Base-by-base conservation (phyloP, 2,888 invertebrate species). In the Pinctada fucata region DNA sequence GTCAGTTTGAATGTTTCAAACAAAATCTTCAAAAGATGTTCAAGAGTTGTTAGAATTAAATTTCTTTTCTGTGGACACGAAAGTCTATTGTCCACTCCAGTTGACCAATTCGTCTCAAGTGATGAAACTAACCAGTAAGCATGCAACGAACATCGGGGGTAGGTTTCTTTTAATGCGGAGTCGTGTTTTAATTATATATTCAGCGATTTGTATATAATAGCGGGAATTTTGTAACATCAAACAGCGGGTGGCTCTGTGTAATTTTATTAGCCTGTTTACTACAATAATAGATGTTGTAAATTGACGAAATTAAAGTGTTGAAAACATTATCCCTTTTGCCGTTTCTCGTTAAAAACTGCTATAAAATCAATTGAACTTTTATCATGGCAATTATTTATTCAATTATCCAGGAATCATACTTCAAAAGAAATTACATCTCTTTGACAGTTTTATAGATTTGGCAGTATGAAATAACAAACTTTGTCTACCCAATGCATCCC, bases 261-360 rank as follows among this genome's bases (percentile, higher is more conserved):
- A 58, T 58, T 58, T 13, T 13, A 58, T 58, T 13, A 58, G 8
- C 58, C 13, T 58, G 58, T 58, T 58, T 10, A 13, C 8, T 6
- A 10, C 6, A 6, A 58, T 58, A 58, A 58, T 58, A 13, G 58
- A 10, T 13, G 13, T 58, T 6, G 58, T 58, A 58, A 58, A 58
- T 58, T 13, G 8, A 6, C 13, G 58, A 58, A 58, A 58, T 58
- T 58, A 58, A 58, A 58, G 8, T 58, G 58, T 58, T 10, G 58
- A 58, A 58, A 6, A 58, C 13, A 58, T 58, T 58, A 58, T 58
- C 58, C 58, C 8, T 13, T 6, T 13, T 58, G 58, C 58, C 58
- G 58, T 58, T 58, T 58, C 58, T 58, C 58, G 58, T 58, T 58
- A 58, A 58, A 58, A 6, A 58, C 58, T 13, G 58, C 58, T 58